Percentiles rank a stretch among this genome's conserved stretches.
phyloP scores from a whole-genome alignment of 1,140 invertebrate species.

The Brachionus manjavacas region DNA sequence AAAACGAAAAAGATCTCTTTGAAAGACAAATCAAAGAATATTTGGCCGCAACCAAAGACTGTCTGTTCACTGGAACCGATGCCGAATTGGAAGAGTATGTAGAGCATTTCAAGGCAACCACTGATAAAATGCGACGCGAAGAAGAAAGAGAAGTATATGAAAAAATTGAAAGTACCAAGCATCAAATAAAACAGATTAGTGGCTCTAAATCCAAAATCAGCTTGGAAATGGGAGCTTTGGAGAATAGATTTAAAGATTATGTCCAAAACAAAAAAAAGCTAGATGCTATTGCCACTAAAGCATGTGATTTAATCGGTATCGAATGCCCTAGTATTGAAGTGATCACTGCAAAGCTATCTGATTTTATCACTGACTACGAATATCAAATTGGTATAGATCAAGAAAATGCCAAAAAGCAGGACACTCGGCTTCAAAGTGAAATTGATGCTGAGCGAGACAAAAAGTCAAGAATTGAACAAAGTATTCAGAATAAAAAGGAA shows the following conservation, averaged over 20 bases:
- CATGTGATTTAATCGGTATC: neutral
- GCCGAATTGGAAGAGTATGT: conserved; percentile 23
- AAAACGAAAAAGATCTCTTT: conserved; percentile 51
- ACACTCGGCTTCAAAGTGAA: neutral
- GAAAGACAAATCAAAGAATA: conserved; percentile 40
- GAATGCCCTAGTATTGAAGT: neutral
- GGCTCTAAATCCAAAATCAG: conserved; percentile 48
- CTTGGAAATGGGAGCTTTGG: conserved; percentile 43
- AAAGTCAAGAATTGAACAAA: neutral
- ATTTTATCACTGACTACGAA: neutral
- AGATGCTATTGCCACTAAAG: neutral
- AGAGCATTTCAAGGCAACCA: neutral
- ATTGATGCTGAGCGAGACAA: conserved; percentile 1
- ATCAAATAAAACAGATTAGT: conserved; percentile 48
- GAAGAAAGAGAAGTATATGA: conserved; percentile 46
- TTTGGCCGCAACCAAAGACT: neutral
- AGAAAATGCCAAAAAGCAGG: neutral
- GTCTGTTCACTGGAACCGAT: conserved; percentile 14
- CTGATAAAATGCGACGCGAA: conserved; percentile 16
- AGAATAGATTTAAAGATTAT: conserved; percentile 52
- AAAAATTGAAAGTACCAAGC: conserved; percentile 43
- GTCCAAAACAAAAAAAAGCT: conserved; percentile 56
- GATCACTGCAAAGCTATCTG: neutral
- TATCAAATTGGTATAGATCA: neutral
- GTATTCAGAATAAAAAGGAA: conserved; percentile 26